These are phyloP conservation scores for Apodemus speciosus DNA, from an alignment of 2,113 vertebrate species.

Conservation along the genomic window DNA sequence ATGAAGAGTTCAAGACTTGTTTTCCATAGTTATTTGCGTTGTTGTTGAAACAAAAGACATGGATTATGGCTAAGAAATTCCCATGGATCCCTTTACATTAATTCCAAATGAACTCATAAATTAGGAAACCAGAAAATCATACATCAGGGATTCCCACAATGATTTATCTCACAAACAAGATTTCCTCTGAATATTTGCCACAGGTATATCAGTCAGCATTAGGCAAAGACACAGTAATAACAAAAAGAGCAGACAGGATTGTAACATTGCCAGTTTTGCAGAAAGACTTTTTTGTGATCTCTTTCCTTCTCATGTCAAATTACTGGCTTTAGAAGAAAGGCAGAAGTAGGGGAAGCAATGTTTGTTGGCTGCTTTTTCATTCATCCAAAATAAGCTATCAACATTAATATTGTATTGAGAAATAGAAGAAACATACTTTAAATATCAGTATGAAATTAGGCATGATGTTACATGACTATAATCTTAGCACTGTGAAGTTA, in stretches of 20 bases:
- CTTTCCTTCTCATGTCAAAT: background rate
- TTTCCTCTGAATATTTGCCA: background rate
- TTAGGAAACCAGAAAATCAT: background rate
- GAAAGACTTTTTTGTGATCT: background rate
- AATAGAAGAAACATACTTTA: background rate
- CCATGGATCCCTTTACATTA: background rate
- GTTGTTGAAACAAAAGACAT: background rate
- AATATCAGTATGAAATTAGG: background rate
- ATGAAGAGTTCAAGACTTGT: background rate
- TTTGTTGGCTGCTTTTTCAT: background rate
- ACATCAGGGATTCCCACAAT: background rate
- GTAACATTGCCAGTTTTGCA: background rate
- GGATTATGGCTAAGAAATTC: background rate
- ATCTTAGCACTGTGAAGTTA: background rate
- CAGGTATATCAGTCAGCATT: background rate
- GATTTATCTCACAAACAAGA: background rate
- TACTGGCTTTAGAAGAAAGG: background rate
- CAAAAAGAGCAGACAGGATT: background rate
- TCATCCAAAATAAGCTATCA: background rate
- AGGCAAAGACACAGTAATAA: background rate
- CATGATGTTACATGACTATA: background rate
- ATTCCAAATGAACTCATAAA: constrained; percentile 11
- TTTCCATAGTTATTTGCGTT: background rate
- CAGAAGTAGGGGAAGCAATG: background rate
- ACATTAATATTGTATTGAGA: no score